Percentiles rank a stretch among this genome's conserved stretches.
Conservation (phyloP, 2,113 vertebrate genomes). For the Mesitornis unicolor region DNA sequence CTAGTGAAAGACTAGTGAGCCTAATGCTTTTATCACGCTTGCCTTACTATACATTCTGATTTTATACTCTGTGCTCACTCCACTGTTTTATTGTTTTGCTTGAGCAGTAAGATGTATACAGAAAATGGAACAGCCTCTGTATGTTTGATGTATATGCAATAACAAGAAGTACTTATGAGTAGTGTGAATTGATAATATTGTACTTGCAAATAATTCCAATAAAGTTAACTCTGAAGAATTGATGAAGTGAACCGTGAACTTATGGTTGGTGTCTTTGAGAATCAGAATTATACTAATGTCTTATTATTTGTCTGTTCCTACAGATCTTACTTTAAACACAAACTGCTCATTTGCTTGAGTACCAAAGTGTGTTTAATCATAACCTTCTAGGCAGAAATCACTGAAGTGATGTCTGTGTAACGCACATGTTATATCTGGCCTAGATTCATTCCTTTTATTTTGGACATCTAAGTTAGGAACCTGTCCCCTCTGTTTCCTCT, state of each 20-base stretch:
- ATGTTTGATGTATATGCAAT: not conserved
- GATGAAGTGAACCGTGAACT: not conserved
- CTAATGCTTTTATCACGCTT: not conserved
- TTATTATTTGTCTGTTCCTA: not conserved
- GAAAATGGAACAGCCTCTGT: not conserved
- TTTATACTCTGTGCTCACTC: not conserved
- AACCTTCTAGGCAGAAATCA: not conserved
- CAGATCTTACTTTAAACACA: not conserved
- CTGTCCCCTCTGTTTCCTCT: not conserved
- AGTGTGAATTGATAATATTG: not conserved
- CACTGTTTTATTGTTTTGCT: not conserved
- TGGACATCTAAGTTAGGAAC: not conserved
- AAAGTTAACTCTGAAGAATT: not conserved
- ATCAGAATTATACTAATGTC: not conserved
- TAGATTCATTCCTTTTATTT: not conserved
- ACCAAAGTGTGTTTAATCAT: not conserved
- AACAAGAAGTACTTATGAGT: not conserved
- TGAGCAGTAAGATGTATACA: not conserved
- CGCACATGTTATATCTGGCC: not conserved
- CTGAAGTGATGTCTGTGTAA: not conserved
- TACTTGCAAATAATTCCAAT: slow-evolving; percentile 16
- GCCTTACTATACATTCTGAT: not conserved
- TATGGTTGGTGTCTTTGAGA: not conserved
- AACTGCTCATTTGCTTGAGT: not conserved
- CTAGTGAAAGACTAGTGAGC: not conserved